Evolutionary conservation across 1,140 invertebrate genomes (phyloP).

Genomic region (Drosophila pseudoananassae): DNA sequence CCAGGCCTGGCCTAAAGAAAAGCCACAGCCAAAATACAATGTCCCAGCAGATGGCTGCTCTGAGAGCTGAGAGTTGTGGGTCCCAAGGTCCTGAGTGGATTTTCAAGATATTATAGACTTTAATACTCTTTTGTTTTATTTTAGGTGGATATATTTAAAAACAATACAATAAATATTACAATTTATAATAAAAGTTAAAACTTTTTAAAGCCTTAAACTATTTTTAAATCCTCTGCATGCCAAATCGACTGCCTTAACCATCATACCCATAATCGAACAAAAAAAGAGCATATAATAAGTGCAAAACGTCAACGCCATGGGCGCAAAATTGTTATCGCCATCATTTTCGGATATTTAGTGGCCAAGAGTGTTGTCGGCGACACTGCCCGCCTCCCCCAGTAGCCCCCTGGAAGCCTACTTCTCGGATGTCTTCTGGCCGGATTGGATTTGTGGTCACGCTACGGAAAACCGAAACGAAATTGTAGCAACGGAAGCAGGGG

Average conservation of each 20-base stretch:
- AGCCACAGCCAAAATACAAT: conserved; percentile 10
- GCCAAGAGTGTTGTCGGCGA: conserved; percentile 48
- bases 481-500: conserved; percentile 72
- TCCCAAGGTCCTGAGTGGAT: conserved; percentile 44
- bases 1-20: conserved; percentile 15
- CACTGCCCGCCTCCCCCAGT: conserved; percentile 18
- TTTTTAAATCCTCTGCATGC: background rate
- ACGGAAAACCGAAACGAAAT: conserved; percentile 64
- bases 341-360: conserved; percentile 66
- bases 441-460: conserved; percentile 74
- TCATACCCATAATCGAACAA: conserved; percentile 1
- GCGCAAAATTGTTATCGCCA: conserved; percentile 79
- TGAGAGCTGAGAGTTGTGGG: conserved; percentile 29
- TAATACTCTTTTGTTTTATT: background rate
- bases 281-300: conserved; percentile 60
- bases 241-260: background rate
- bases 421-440: conserved; percentile 19
- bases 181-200: no score
- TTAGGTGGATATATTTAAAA: background rate
- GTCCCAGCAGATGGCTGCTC: conserved; percentile 41
- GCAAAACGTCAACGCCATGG: conserved; percentile 79
- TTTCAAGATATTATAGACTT: background rate
- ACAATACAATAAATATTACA: no score
- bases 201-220: background rate
- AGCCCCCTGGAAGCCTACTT: background rate